Evolutionary conservation across 2,113 vertebrate species (phyloP), one percentile per base, ranked within the genome.

Genomic region (Rhizomys pruinosus): DNA sequence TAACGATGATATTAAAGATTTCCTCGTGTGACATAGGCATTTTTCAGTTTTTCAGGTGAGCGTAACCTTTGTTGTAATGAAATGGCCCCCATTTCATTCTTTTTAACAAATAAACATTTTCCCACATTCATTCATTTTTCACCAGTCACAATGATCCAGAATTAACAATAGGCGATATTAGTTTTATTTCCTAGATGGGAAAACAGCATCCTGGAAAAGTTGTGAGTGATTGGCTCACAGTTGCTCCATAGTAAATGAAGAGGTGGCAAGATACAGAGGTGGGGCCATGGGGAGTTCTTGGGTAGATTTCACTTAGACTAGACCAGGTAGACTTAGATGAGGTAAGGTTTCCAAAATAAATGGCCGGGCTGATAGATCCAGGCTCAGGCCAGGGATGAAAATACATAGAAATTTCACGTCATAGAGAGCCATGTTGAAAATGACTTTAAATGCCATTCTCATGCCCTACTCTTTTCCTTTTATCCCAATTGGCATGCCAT

Each of bases 41-140:
- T n/a, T n/a, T n/a, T n/a, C n/a, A n/a, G n/a, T n/a, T 80, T 95
- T 89, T 81, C 37, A 78, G 32, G 68, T n/a, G 22, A 87, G 93
- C 79, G 20, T 68, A 69, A 66, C 61, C 77, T n/a, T n/a, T n/a
- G n/a, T 52, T 44, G 69, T 39, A 87, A 90, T 47, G 34, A 22
- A n/a, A n/a, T n/a, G n/a, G n/a, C n/a, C 13, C 23, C 44, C 10
- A n/a, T 89, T 95, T 93, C 66, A 72, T 94, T 94, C 90, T 87
- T 64, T 55, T 84, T 87, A 44, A 39, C 11, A n/a, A n/a, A n/a
- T n/a, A n/a, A 77, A n/a, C 2, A 57, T 42, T 66, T 95, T 69
- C 32, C 55, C 73, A 6, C 42, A 16, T 92, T 76, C 3, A 68
- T 77, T 29, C 20, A 0, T 34, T 55, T 81, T 34, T 74, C 59